Conservation (phyloP, 2,113 vertebrate species). For the Dermatemys mawii region DNA sequence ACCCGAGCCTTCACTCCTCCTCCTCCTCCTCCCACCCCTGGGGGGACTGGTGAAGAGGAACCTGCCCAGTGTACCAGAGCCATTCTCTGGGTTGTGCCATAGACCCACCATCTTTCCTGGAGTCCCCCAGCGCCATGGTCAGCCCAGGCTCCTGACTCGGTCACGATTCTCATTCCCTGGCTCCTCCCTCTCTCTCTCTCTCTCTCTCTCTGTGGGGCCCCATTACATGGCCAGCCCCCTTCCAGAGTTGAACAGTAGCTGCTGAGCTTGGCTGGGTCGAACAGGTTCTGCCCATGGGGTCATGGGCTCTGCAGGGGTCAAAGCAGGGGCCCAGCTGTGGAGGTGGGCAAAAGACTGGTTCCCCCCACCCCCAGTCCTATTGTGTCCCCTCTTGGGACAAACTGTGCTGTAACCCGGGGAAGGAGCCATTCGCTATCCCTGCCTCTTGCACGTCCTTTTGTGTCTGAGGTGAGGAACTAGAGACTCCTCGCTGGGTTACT, state of each 20-base stretch:
- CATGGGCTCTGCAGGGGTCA: background rate
- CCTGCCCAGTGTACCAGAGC: background rate
- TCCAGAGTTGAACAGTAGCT: background rate
- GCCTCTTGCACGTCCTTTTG: background rate
- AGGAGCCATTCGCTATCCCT: background rate
- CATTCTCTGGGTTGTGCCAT: background rate
- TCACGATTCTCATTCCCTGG: too few relatives aligned
- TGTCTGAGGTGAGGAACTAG: background rate
- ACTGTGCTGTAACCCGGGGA: background rate
- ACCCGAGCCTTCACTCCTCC: background rate
- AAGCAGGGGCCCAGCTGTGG: background rate
- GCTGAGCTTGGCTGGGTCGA: background rate
- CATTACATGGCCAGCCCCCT: background rate
- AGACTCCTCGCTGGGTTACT: background rate
- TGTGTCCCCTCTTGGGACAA: background rate
- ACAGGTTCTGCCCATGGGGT: rapidly evolving
- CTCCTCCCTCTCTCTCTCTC: background rate
- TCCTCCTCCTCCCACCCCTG: background rate
- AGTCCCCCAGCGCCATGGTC: background rate
- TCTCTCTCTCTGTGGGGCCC: background rate
- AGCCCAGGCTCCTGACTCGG: rapidly evolving
- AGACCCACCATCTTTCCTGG: background rate
- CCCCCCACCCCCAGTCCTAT: background rate
- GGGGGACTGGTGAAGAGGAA: conserved; percentile 44
- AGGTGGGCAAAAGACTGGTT: background rate